Evolutionary conservation across 2,113 vertebrate species (phyloP).

Genomic region (Entosphenus tridentatus): DNA sequence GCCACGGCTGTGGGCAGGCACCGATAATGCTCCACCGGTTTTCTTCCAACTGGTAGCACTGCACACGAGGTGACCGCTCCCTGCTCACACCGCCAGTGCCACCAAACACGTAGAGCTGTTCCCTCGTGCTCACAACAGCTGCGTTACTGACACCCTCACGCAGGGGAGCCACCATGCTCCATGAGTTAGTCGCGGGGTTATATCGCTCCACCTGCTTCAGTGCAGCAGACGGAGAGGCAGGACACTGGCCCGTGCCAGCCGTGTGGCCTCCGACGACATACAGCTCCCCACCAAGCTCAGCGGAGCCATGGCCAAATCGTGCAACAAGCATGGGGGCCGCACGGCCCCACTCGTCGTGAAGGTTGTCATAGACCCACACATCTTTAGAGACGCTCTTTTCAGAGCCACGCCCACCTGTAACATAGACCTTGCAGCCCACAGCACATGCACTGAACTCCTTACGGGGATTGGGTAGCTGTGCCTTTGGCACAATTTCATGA

Average conservation of each 20-base stretch:
- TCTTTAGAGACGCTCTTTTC: conserved; percentile 48
- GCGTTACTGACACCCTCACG: conserved; percentile 49
- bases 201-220: conserved; percentile 54
- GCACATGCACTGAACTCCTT: conserved; percentile 51
- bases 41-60: conserved; percentile 40
- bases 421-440: conserved; percentile 47
- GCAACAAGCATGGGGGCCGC: conserved; percentile 41
- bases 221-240: conserved; percentile 43
- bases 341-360: conserved; percentile 49
- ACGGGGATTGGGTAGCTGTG: conserved; percentile 43
- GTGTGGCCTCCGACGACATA: conserved; percentile 48
- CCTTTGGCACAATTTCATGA: conserved; percentile 42
- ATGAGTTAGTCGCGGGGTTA: conserved; percentile 44
- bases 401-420: conserved; percentile 39
- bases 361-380: conserved; percentile 46
- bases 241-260: conserved; percentile 34
- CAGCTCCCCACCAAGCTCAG: conserved; percentile 35
- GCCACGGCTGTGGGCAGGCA: conserved; percentile 41
- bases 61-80: conserved; percentile 42
- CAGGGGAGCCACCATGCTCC: conserved; percentile 41
- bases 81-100: conserved; percentile 44
- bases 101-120: conserved; percentile 45
- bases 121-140: conserved; percentile 40
- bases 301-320: conserved; percentile 39
- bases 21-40: conserved; percentile 40